These are phyloP conservation scores for Zaprionus taronus DNA, from an alignment of 1,140 invertebrate species.

Conservation along the genomic window DNA sequence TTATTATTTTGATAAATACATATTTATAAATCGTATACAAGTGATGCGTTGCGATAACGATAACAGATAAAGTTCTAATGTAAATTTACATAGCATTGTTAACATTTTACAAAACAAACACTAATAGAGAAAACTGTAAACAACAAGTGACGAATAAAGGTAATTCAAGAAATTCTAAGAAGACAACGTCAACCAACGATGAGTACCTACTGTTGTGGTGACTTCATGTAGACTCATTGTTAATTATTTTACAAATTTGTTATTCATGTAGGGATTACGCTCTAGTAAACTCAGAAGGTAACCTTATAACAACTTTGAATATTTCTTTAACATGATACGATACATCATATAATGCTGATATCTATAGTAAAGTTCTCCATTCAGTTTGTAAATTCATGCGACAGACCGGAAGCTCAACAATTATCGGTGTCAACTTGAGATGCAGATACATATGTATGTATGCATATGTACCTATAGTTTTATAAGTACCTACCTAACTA, in stretches of 20 bases:
- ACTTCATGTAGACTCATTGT: not conserved
- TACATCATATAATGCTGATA: not conserved
- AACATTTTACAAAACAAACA: conserved; percentile 41
- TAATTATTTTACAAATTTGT: not conserved
- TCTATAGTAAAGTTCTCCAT: not conserved
- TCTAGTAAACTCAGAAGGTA: not conserved
- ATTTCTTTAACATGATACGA: too few species aligned
- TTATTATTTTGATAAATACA: conserved; percentile 78
- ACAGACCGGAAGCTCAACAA: conserved; percentile 3
- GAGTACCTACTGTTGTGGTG: not conserved
- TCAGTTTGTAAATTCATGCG: not conserved
- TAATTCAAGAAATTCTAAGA: conserved; percentile 12
- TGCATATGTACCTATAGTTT: not conserved
- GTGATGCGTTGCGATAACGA: conserved; percentile 25
- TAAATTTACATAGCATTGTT: conserved; percentile 45
- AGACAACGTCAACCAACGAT: not conserved
- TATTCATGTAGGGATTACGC: too few species aligned
- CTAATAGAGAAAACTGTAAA: conserved; percentile 2
- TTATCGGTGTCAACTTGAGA: not conserved
- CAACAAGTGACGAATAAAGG: conserved; percentile 8
- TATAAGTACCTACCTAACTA: conserved; percentile 21
- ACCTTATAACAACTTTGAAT: not conserved
- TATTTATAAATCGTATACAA: conserved; percentile 59
- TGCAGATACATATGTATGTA: not conserved
- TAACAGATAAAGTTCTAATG: conserved; percentile 26